Percentiles rank a stretch among this genome's conserved stretches.
Conservation (phyloP, 1,140 invertebrate genomes). For the Lerema accius region DNA sequence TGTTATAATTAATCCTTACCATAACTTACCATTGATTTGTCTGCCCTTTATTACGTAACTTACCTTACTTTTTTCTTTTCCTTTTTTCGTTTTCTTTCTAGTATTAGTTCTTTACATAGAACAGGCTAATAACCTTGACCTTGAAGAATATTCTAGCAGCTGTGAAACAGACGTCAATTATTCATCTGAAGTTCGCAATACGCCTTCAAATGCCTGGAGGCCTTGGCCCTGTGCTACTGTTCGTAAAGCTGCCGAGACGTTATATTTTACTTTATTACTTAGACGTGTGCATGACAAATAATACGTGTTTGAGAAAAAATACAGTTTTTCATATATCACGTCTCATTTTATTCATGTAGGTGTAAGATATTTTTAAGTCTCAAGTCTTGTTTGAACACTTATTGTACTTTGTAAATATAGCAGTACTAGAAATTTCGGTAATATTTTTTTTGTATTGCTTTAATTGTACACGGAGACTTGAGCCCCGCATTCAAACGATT, state of each 20-base stretch:
- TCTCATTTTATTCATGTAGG: no score
- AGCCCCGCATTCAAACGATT: no score
- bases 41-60: no score
- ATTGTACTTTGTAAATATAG: no score
- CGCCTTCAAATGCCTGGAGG: not conserved
- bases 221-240: not conserved
- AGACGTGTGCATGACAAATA: conserved; percentile 9
- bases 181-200: conserved; percentile 17
- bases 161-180: conserved; percentile 24
- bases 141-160: conserved; percentile 19
- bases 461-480: no score
- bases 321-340: not conserved
- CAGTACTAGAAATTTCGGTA: no score
- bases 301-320: not conserved
- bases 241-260: not conserved
- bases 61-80: no score
- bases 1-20: no score
- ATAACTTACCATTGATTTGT: no score
- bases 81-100: not conserved
- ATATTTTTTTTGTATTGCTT: no score
- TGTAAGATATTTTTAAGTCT: no score
- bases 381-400: no score
- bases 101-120: not conserved
- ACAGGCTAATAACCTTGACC: conserved; percentile 16
- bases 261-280: conserved; percentile 20